These are phyloP conservation scores for Stictocephala bisonia DNA, from an alignment of 2,888 invertebrate species.

Conservation along the genomic window DNA sequence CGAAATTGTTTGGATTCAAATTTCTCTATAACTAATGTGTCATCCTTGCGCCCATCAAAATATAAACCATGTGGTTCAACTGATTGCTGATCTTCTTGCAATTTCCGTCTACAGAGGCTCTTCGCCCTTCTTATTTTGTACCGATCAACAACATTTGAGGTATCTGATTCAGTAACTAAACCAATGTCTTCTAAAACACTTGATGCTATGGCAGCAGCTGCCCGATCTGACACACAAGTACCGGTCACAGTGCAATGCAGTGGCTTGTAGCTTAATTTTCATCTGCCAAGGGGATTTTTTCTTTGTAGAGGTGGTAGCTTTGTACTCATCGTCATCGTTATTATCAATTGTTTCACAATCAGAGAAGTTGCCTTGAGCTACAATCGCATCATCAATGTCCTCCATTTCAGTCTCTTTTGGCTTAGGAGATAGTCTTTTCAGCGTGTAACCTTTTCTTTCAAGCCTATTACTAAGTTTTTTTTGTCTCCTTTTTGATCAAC, in stretches of 20 bases:
- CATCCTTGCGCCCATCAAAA: slow-evolving; percentile 23
- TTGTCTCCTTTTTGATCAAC: slow-evolving; percentile 17
- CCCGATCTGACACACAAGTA: slow-evolving; percentile 38
- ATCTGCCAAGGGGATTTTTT: slow-evolving; percentile 30
- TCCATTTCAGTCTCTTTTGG: slow-evolving; percentile 33
- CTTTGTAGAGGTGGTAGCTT: slow-evolving; percentile 6
- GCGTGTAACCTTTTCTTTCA: slow-evolving; percentile 8
- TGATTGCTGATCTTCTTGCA: neutral
- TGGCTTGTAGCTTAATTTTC: slow-evolving; percentile 28
- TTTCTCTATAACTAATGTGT: no score
- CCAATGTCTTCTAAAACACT: slow-evolving; percentile 40
- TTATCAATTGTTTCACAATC: slow-evolving; percentile 18
- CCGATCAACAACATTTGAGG: slow-evolving; percentile 9
- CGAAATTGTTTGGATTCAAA: neutral
- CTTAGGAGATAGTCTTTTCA: slow-evolving; percentile 22
- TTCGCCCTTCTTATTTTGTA: slow-evolving; percentile 41
- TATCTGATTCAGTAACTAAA: slow-evolving; percentile 31
- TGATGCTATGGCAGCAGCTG: slow-evolving; percentile 42
- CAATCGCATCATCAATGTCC: neutral
- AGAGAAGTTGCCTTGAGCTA: slow-evolving; percentile 2
- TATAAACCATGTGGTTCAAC: slow-evolving; percentile 21
- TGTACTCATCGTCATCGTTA: slow-evolving; percentile 14
- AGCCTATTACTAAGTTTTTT: slow-evolving; percentile 17
- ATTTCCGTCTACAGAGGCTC: slow-evolving; percentile 2
- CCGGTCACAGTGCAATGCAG: slow-evolving; percentile 32